Conservation (phyloP, 2,888 invertebrate species). For the Linnaemya vulpina region DNA sequence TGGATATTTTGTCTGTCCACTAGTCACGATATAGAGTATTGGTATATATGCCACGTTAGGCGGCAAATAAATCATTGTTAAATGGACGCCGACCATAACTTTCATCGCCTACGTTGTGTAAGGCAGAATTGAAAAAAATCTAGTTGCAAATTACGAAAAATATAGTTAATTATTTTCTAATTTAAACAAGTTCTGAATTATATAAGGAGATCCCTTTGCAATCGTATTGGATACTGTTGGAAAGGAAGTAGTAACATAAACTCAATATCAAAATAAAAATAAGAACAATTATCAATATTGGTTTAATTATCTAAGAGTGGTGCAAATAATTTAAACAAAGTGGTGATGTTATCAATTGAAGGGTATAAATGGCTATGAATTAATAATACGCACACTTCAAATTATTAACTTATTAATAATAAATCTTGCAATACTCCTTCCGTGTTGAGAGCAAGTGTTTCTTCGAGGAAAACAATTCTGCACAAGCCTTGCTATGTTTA, state of each 20-base stretch:
- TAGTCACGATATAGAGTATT: too few species aligned
- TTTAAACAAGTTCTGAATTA: too few species aligned
- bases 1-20: too few species aligned
- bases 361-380: conserved; percentile 20
- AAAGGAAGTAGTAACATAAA: background rate
- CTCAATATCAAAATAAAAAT: background rate
- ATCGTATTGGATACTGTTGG: background rate
- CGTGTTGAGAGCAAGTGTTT: background rate
- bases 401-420: background rate
- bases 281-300: conserved; percentile 40
- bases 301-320: conserved; percentile 39
- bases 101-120: background rate
- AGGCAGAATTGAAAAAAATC: too few species aligned
- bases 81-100: too few species aligned
- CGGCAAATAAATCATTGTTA: too few species aligned
- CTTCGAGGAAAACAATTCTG: conserved; percentile 19
- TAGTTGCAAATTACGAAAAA: too few species aligned
- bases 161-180: background rate
- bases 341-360: conserved; percentile 1
- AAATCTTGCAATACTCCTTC: background rate
- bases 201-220: background rate
- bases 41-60: background rate
- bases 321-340: conserved; percentile 13
- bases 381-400: background rate
- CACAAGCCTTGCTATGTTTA: conserved; percentile 75